These are phyloP conservation scores for Amphiura filiformis DNA, from an alignment of 35 echinoderm and acorn worm genomes.

Conservation along the genomic window DNA sequence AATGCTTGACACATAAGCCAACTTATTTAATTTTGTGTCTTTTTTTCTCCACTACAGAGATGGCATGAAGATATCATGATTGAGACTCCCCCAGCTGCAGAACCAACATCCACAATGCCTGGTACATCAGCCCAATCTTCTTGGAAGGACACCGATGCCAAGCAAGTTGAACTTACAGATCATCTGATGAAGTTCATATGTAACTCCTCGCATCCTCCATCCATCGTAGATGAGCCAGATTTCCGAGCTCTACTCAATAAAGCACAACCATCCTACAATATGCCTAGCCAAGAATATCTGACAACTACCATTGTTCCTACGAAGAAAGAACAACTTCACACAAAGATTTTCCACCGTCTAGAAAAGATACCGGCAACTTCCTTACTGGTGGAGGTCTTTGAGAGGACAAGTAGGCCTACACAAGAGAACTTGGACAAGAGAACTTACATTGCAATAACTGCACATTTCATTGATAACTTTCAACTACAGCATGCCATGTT, in stretches of 20 bases:
- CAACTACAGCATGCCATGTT: slow-evolving; percentile 12
- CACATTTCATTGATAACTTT: slow-evolving; percentile 21
- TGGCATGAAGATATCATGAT: slow-evolving; percentile 14
- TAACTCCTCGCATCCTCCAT: neutral
- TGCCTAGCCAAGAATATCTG: neutral
- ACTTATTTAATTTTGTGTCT: too few species aligned
- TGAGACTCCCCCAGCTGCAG: neutral
- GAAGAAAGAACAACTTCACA: slow-evolving; percentile 3
- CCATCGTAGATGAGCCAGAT: slow-evolving; percentile 20
- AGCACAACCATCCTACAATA: slow-evolving; percentile 15
- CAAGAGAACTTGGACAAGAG: neutral
- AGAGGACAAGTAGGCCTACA: too few species aligned
- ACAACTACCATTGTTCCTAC: neutral
- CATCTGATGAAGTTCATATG: slow-evolving; percentile 17
- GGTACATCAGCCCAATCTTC: neutral
- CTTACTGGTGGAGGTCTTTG: slow-evolving; percentile 24
- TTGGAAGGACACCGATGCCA: neutral
- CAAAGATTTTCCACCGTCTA: neutral
- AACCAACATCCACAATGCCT: too few species aligned
- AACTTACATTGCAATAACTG: slow-evolving; percentile 24
- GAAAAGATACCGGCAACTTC: neutral
- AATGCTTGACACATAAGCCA: too few species aligned
- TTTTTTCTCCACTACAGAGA: neutral
- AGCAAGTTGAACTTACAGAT: slow-evolving; percentile 14
- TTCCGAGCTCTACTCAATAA: slow-evolving; percentile 22